Conservation (phyloP, 2,888 invertebrate species). For the Cabera pusaria region DNA sequence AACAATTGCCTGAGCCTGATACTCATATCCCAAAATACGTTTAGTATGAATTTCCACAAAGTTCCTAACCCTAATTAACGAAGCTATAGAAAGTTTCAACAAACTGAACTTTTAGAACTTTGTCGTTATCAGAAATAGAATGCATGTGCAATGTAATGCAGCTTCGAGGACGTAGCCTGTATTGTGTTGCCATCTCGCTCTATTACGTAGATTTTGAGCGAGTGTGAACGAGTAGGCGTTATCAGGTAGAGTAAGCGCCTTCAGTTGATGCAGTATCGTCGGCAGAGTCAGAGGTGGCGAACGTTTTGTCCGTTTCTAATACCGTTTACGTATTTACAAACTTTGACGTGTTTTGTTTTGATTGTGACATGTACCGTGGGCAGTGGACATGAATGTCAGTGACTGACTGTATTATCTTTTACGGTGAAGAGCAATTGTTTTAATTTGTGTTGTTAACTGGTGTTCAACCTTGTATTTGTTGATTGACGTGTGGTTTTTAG, state of each 20-base stretch:
- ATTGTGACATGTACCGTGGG: constrained; percentile 45
- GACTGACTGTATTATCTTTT: constrained; percentile 23
- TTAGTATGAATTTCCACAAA: constrained; percentile 33
- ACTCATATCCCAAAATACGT: constrained; percentile 49
- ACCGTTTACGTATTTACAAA: constrained; percentile 74
- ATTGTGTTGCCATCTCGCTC: constrained; percentile 49
- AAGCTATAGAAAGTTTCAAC: too few relatives aligned
- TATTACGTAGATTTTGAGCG: constrained; percentile 26
- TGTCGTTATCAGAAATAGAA: constrained; percentile 42
- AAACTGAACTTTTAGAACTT: constrained; percentile 52
- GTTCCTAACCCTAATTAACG: constrained; percentile 38
- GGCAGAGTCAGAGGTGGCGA: constrained; percentile 39
- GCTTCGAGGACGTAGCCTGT: constrained; percentile 35
- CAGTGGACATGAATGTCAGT: constrained; percentile 27
- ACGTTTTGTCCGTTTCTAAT: constrained; percentile 38
- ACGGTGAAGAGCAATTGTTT: constrained; percentile 39
- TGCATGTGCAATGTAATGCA: constrained; percentile 62
- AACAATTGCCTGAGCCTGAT: constrained; percentile 39
- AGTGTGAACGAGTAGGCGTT: constrained; percentile 50
- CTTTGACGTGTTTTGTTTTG: constrained; percentile 69
- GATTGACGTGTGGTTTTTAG: constrained; percentile 68
- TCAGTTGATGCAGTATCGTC: constrained; percentile 60
- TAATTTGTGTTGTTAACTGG: constrained; percentile 47
- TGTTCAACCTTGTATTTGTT: constrained; percentile 75
- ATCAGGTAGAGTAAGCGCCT: constrained; percentile 48